Evolutionary conservation across 1,140 invertebrate genomes (phyloP).

Genomic region (Sipha flava): DNA sequence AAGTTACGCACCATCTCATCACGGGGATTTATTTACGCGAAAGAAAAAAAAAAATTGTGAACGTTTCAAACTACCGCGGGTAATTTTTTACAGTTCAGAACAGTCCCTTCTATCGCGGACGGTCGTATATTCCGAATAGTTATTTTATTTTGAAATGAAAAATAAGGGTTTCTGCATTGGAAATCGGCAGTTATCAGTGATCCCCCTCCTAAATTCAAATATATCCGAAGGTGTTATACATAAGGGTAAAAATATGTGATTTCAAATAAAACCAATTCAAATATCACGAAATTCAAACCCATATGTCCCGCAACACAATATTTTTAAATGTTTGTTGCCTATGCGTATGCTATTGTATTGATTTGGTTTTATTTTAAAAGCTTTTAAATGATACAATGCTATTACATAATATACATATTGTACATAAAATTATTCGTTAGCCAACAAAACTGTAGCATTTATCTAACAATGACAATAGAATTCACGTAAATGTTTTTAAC

Average conservation of each 20-base stretch:
- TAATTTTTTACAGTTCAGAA: not conserved
- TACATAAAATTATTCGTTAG: too few relatives aligned
- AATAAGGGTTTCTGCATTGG: not conserved
- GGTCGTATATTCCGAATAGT: not conserved
- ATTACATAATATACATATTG: too few relatives aligned
- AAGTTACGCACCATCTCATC: not conserved
- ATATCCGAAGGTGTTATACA: not conserved
- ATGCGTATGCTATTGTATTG: too few relatives aligned
- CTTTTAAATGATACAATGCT: too few relatives aligned
- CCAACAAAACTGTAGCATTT: too few relatives aligned
- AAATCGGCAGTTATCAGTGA: conserved; percentile 4
- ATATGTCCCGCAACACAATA: not conserved
- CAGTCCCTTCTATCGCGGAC: not conserved
- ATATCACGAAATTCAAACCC: not conserved
- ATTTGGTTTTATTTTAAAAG: too few relatives aligned
- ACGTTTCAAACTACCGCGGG: not conserved
- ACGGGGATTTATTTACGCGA: not conserved
- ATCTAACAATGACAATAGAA: too few relatives aligned
- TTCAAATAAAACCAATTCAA: not conserved
- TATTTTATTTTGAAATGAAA: conserved; percentile 21
- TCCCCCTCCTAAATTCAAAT: not conserved
- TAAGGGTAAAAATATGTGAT: not conserved
- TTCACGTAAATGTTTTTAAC: too few relatives aligned
- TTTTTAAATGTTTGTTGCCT: too few relatives aligned
- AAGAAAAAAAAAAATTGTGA: too few relatives aligned